Percentiles rank a stretch among this genome's conserved stretches.
phyloP scores from a whole-genome alignment of 2,113 vertebrate species.

The Corapipo altera region DNA sequence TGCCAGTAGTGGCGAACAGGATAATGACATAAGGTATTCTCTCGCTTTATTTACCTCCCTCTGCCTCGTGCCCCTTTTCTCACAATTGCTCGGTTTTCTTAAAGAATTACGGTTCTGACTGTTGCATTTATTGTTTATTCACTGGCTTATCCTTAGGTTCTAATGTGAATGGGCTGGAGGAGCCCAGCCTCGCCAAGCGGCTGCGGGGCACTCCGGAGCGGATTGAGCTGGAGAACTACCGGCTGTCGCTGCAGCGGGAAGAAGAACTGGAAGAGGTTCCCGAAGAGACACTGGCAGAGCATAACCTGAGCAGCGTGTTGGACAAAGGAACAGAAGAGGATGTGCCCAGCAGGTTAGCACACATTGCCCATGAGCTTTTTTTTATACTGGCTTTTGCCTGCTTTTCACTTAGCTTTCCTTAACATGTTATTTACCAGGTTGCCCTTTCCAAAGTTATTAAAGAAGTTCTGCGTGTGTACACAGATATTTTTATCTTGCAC shows the following conservation, averaged over 20 bases:
- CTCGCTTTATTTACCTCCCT: background rate
- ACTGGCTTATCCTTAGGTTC: constrained; percentile 65
- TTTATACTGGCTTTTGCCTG: background rate
- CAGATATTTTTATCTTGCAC: background rate
- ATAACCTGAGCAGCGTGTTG: constrained; percentile 94
- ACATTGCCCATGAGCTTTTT: background rate
- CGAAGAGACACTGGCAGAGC: constrained; percentile 92
- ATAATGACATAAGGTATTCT: constrained; percentile 6
- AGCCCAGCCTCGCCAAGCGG: constrained; percentile 88
- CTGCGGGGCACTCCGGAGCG: constrained; percentile 90
- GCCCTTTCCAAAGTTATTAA: background rate
- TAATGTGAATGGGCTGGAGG: constrained; percentile 86
- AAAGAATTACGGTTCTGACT: background rate
- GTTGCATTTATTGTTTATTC: background rate
- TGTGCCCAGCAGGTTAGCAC: constrained; percentile 87
- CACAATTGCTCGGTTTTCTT: background rate
- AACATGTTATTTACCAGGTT: fast-evolving
- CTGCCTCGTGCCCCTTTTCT: background rate
- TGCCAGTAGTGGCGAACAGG: background rate
- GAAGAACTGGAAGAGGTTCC: constrained; percentile 96
- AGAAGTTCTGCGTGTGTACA: background rate
- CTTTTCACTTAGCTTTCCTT: background rate
- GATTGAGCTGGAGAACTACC: constrained; percentile 97
- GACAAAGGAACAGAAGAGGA: constrained; percentile 86
- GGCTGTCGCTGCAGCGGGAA: constrained; percentile 85